A percentile compares a stretch with the other conserved stretches of the same genome.
These are phyloP conservation scores for Rhopalosiphum nymphaeae DNA, from an alignment of 2,888 invertebrate species.

Conservation along the genomic window DNA sequence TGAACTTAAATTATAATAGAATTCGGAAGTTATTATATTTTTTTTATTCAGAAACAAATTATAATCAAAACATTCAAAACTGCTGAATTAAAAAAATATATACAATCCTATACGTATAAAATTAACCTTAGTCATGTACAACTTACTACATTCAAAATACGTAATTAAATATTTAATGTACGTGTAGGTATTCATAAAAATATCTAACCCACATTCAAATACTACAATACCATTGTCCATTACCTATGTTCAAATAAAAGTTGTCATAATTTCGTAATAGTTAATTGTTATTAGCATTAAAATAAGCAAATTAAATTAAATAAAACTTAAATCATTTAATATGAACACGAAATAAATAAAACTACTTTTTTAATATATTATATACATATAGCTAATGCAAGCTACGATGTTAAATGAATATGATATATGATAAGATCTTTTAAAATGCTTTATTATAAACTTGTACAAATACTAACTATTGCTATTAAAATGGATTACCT, in stretches of 20 bases:
- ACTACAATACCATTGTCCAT: too few species aligned
- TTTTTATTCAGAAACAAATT: slow-evolving; percentile 14
- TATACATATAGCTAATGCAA: neutral
- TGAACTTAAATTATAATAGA: slow-evolving; percentile 22
- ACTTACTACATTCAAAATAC: neutral
- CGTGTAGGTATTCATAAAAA: neutral
- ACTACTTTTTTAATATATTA: neutral
- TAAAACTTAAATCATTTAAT: neutral
- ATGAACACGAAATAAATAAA: neutral
- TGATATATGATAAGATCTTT: neutral
- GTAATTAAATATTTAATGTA: neutral
- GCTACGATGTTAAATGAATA: neutral
- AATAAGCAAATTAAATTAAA: neutral
- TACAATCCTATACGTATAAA: neutral
- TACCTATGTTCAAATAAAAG: neutral
- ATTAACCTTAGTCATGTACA: neutral
- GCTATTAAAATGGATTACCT: slow-evolving; percentile 74
- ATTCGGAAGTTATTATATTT: slow-evolving; percentile 44
- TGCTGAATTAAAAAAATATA: slow-evolving; percentile 3
- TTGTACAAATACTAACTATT: neutral
- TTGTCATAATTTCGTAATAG: neutral
- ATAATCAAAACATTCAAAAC: neutral
- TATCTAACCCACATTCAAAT: neutral
- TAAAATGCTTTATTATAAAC: neutral
- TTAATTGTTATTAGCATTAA: neutral